Conservation (phyloP, 2,797 vertebrate species). For the Eulemur mongoz region DNA sequence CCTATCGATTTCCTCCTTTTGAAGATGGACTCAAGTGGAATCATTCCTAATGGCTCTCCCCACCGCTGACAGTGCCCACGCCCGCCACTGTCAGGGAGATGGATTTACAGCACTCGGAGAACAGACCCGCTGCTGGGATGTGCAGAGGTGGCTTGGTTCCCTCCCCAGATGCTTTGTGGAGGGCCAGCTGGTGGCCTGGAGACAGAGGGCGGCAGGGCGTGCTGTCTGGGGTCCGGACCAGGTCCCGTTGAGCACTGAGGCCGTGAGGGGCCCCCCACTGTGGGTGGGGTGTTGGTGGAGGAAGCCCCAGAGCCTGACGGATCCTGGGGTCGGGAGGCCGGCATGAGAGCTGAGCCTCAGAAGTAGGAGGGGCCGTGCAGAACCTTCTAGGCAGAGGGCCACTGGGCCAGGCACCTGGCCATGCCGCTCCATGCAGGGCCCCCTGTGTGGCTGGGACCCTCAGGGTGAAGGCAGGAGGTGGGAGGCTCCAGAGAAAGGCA, state of each 20-base stretch:
- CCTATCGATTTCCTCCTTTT: constrained; percentile 80
- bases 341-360: not conserved
- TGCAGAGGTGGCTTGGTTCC: constrained; percentile 47
- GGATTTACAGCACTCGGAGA: constrained; percentile 66
- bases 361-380: not conserved
- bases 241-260: not conserved
- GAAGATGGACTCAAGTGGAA: constrained; percentile 72
- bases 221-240: not conserved
- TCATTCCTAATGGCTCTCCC: constrained; percentile 76
- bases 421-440: not conserved
- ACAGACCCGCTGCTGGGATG: constrained; percentile 27
- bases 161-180: not conserved
- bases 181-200: constrained; percentile 49
- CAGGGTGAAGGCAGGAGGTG: not conserved
- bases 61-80: constrained; percentile 69
- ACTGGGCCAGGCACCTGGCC: not conserved
- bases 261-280: accelerated
- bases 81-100: constrained; percentile 78
- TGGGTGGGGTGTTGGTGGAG: not conserved
- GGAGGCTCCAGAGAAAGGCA: not conserved
- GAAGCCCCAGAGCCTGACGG: not conserved
- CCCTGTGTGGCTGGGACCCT: not conserved
- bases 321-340: not conserved
- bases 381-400: not conserved
- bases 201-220: not conserved